These are phyloP conservation scores for Mechanitis messenoides DNA, from an alignment of 2,888 invertebrate species.

Conservation along the genomic window DNA sequence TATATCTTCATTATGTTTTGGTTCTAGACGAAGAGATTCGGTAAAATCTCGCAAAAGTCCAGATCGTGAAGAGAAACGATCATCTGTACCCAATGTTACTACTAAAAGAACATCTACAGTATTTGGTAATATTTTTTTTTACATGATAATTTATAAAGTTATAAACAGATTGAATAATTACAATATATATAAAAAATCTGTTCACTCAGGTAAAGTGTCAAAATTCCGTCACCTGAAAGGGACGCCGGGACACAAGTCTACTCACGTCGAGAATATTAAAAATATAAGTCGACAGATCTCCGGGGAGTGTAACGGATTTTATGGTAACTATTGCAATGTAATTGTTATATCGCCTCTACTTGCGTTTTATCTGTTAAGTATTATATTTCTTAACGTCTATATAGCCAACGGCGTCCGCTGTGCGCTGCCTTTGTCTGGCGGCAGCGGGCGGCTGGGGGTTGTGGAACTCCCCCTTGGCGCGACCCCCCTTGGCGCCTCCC, in stretches of 20 bases:
- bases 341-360: too few relatives aligned
- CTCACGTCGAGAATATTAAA: constrained; percentile 93
- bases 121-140: constrained; percentile 76
- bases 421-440: constrained; percentile 90
- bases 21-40: constrained; percentile 80
- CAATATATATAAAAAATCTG: background rate
- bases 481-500: constrained; percentile 80
- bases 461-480: constrained; percentile 80
- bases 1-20: background rate
- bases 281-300: constrained; percentile 94
- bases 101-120: constrained; percentile 91
- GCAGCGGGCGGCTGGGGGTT: constrained; percentile 75
- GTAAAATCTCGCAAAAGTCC: constrained; percentile 80
- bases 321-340: constrained; percentile 74
- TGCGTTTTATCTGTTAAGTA: background rate
- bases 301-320: constrained; percentile 95
- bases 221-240: constrained; percentile 96
- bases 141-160: background rate
- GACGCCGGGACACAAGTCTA: constrained; percentile 91
- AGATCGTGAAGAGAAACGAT: constrained; percentile 71
- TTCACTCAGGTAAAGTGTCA: constrained; percentile 78
- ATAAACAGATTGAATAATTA: too few relatives aligned
- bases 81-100: constrained; percentile 77
- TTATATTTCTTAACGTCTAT: background rate
- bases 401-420: constrained; percentile 90